Evolutionary conservation across 2,113 vertebrate genomes (phyloP).

Genomic region (Ciconia maguari): DNA sequence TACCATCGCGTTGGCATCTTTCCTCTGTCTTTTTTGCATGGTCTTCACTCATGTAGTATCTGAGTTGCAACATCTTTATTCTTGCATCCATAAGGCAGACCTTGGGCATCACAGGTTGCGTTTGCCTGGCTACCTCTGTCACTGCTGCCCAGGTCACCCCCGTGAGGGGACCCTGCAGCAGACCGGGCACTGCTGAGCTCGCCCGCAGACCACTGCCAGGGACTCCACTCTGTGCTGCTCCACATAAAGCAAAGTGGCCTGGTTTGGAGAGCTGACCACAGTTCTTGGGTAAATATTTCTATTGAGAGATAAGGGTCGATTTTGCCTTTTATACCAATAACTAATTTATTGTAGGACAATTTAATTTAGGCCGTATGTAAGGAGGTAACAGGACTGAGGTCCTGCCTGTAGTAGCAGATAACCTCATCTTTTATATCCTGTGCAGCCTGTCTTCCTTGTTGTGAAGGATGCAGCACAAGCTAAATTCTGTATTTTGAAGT

Average conservation of each 20-base stretch:
- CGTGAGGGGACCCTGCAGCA: too few species aligned
- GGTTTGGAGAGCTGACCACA: not conserved
- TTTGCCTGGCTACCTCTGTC: not conserved
- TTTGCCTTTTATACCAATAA: not conserved
- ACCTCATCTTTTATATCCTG: not conserved
- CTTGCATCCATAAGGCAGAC: fast-evolving
- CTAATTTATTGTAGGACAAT: not conserved
- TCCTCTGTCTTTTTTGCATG: not conserved
- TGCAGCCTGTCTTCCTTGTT: not conserved
- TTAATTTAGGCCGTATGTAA: not conserved
- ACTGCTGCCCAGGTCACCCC: not conserved
- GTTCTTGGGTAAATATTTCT: not conserved
- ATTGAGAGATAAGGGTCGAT: not conserved
- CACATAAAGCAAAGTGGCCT: not conserved
- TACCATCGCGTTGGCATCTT: not conserved
- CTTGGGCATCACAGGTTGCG: not conserved
- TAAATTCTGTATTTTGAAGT: constrained; percentile 15
- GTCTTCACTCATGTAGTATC: not conserved
- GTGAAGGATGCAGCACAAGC: not conserved
- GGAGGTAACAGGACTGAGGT: not conserved
- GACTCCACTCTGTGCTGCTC: not conserved
- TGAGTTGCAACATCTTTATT: not conserved
- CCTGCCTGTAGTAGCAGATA: not conserved
- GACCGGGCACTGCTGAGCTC: fast-evolving
- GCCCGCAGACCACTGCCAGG: fast-evolving